Conservation (phyloP, 2,797 vertebrate species). For the Micrastur ruficollis region DNA sequence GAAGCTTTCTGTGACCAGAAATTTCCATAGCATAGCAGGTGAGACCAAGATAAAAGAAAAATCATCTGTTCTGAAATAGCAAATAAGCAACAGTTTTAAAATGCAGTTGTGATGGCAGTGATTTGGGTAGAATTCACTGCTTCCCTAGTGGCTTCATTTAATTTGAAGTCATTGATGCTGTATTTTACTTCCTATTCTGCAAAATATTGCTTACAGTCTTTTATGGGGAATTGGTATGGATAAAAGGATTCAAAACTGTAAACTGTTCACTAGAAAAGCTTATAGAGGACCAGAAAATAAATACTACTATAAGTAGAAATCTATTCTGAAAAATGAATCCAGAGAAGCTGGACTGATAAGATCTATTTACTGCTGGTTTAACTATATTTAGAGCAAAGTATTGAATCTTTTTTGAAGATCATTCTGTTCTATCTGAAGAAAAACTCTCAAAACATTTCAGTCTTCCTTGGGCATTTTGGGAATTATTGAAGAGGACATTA, state of each 20-base stretch:
- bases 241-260: background rate
- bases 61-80: background rate
- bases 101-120: background rate
- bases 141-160: background rate
- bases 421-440: background rate
- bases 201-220: background rate
- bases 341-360: background rate
- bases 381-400: background rate
- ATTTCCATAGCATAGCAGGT: background rate
- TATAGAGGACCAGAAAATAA: background rate
- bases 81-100: background rate
- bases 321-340: background rate
- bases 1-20: background rate
- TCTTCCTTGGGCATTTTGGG: background rate
- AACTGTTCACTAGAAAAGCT: background rate
- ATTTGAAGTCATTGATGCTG: background rate
- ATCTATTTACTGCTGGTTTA: background rate
- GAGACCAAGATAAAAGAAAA: background rate
- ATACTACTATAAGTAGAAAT: background rate
- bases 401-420: background rate
- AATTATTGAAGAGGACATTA: background rate
- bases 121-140: background rate
- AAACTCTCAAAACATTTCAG: background rate
- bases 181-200: background rate
- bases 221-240: background rate